These are phyloP conservation scores for Nematolebias whitei DNA, from an alignment of 2,113 vertebrate species.

Conservation along the genomic window DNA sequence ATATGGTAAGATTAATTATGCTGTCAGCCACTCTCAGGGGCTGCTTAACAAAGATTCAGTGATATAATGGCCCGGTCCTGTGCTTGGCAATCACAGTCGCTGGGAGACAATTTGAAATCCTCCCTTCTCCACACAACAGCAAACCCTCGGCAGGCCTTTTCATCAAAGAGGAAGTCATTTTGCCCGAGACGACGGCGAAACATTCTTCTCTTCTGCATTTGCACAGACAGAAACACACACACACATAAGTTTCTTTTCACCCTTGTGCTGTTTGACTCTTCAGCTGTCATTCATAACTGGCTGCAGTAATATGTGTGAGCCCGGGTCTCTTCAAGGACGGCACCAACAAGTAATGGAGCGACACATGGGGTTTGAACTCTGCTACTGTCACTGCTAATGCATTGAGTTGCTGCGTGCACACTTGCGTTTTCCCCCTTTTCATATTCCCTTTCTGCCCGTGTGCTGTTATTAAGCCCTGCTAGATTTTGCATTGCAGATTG, in stretches of 20 bases:
- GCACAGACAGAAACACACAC: slow-evolving; percentile 35
- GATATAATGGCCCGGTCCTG: slow-evolving; percentile 92
- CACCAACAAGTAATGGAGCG: slow-evolving; percentile 69
- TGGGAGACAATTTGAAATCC: slow-evolving; percentile 91
- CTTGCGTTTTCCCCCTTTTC: slow-evolving; percentile 1
- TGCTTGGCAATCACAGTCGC: slow-evolving; percentile 98
- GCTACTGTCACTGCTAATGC: slow-evolving; percentile 54
- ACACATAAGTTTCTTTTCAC: slow-evolving; percentile 55
- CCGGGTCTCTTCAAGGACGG: slow-evolving; percentile 63
- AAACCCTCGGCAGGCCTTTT: slow-evolving; percentile 91
- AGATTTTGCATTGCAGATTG: slow-evolving; percentile 78
- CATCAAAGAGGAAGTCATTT: slow-evolving; percentile 95
- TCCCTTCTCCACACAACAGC: slow-evolving; percentile 86
- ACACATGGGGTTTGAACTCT: slow-evolving; percentile 71
- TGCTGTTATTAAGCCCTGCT: slow-evolving; percentile 60
- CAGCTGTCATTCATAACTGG: slow-evolving; percentile 70
- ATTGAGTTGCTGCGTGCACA: slow-evolving; percentile 21
- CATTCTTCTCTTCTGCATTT: slow-evolving; percentile 69
- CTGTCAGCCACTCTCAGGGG: slow-evolving; percentile 99
- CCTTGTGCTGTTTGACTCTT: slow-evolving; percentile 63
- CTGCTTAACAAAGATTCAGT: slow-evolving; percentile 99
- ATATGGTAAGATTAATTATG: slow-evolving; percentile 99
- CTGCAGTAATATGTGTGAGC: slow-evolving; percentile 44
- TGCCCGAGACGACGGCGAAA: slow-evolving; percentile 85
- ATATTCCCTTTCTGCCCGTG: slow-evolving; percentile 20